These are phyloP conservation scores for Lasiurus cinereus DNA, from an alignment of 2,113 vertebrate genomes.

Conservation along the genomic window DNA sequence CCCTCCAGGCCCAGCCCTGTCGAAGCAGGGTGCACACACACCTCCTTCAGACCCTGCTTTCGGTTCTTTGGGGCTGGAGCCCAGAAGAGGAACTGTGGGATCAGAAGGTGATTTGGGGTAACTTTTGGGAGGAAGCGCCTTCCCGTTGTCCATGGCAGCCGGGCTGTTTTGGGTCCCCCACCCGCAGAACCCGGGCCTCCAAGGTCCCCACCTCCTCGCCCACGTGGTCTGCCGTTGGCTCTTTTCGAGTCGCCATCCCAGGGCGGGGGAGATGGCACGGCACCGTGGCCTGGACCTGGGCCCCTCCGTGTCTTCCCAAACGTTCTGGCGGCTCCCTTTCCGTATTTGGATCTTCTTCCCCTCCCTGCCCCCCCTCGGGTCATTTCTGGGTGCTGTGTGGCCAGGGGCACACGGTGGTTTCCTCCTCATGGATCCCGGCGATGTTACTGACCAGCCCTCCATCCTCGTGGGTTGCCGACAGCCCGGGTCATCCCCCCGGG, in stretches of 20 bases:
- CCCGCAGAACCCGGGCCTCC: not conserved
- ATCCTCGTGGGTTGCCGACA: rapidly evolving
- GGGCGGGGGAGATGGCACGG: too few species aligned
- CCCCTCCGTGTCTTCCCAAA: not conserved
- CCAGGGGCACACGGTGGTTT: too few species aligned
- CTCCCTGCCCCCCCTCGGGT: too few species aligned
- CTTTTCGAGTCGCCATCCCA: not conserved
- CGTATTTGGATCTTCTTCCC: rapidly evolving
- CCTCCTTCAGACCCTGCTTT: not conserved
- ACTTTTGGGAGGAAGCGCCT: not conserved
- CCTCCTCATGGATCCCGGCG: rapidly evolving
- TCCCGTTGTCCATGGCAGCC: rapidly evolving
- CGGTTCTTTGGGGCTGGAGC: not conserved
- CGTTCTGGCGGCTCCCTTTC: not conserved
- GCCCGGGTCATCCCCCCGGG: rapidly evolving
- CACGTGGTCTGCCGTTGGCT: not conserved
- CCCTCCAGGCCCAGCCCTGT: not conserved
- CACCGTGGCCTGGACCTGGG: not conserved
- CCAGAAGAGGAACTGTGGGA: too few species aligned
- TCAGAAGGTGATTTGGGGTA: too few species aligned
- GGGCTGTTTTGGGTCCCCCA: not conserved
- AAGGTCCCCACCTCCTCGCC: not conserved
- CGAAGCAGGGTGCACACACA: rapidly evolving
- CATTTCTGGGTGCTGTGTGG: not conserved
- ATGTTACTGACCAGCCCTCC: not conserved